These are phyloP conservation scores for Abrostola triplasia DNA, from an alignment of 2,888 invertebrate species.

Conservation along the genomic window DNA sequence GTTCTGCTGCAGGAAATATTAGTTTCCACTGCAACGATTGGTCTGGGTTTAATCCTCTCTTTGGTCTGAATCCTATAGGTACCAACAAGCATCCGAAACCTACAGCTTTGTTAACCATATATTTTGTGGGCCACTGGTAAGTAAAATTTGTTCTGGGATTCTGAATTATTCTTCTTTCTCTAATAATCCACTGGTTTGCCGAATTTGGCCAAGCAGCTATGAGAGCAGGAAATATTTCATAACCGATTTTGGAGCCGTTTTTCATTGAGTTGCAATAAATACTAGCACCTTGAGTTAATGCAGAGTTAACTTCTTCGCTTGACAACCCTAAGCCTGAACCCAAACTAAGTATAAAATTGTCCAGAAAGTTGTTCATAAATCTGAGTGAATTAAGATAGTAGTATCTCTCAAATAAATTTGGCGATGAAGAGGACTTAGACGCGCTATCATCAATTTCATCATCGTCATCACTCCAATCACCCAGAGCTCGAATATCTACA, in stretches of 20 bases:
- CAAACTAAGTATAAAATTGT: slow-evolving; percentile 89
- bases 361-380: slow-evolving; percentile 92
- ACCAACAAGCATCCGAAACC: slow-evolving; percentile 91
- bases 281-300: slow-evolving; percentile 90
- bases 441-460: slow-evolving; percentile 70
- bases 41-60: slow-evolving; percentile 88
- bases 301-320: slow-evolving; percentile 83
- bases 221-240: slow-evolving; percentile 92
- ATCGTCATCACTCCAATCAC: slow-evolving; percentile 79
- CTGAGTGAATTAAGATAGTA: slow-evolving; percentile 90
- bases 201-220: slow-evolving; percentile 92
- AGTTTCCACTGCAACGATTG: slow-evolving; percentile 93
- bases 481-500: slow-evolving; percentile 77
- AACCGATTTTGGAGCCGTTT: slow-evolving; percentile 80
- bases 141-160: slow-evolving; percentile 88
- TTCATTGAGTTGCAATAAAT: slow-evolving; percentile 89
- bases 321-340: slow-evolving; percentile 89
- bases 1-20: slow-evolving; percentile 93
- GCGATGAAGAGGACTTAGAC: slow-evolving; percentile 70
- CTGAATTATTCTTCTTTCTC: slow-evolving; percentile 87
- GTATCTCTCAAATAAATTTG: slow-evolving; percentile 79
- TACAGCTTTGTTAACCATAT: slow-evolving; percentile 90
- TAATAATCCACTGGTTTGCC: slow-evolving; percentile 90
- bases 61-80: slow-evolving; percentile 91
- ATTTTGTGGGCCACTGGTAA: slow-evolving; percentile 91